Percentiles rank a stretch among this genome's conserved stretches.
Evolutionary conservation across 2,113 vertebrate genomes (phyloP).

Genomic region (Polypterus bichir): DNA sequence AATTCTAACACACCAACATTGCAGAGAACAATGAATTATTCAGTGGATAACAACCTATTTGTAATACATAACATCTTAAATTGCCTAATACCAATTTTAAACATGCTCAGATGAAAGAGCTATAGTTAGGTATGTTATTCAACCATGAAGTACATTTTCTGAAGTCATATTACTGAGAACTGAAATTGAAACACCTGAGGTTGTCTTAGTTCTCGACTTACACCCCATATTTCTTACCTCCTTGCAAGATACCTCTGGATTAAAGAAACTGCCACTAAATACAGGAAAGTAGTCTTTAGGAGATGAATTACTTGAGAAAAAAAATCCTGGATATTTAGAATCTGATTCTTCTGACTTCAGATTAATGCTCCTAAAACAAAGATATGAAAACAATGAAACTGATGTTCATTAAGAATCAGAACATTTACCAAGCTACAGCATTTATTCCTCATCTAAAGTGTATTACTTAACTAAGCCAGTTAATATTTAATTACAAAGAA

Average conservation of each 20-base stretch:
- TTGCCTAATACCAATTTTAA: conserved; percentile 1
- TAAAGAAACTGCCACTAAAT: conserved; percentile 33
- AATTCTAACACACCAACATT: no score
- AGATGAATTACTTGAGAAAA: conserved; percentile 36
- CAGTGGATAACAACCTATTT: background rate
- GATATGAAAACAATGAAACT: background rate
- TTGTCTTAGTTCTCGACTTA: background rate
- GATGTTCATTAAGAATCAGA: no score
- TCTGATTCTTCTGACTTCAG: conserved; percentile 22
- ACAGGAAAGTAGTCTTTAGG: conserved; percentile 36
- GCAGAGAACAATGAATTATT: no score
- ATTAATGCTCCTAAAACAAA: conserved; percentile 32
- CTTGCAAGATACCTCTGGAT: conserved; percentile 20
- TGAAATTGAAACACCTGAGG: background rate
- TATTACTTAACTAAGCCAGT: no score
- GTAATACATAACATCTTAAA: conserved; percentile 6
- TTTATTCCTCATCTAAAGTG: no score
- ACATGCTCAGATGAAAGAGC: no score
- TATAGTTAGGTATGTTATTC: no score
- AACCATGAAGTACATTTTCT: background rate
- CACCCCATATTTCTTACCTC: conserved; percentile 30
- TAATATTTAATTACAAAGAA: no score
- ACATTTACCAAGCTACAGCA: no score
- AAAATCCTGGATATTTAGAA: conserved; percentile 40
- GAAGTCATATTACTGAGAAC: background rate